A percentile compares a stretch with the other conserved stretches of the same genome.
Evolutionary conservation across 2,797 vertebrate species (phyloP).

Genomic region (Alectoris magna): DNA sequence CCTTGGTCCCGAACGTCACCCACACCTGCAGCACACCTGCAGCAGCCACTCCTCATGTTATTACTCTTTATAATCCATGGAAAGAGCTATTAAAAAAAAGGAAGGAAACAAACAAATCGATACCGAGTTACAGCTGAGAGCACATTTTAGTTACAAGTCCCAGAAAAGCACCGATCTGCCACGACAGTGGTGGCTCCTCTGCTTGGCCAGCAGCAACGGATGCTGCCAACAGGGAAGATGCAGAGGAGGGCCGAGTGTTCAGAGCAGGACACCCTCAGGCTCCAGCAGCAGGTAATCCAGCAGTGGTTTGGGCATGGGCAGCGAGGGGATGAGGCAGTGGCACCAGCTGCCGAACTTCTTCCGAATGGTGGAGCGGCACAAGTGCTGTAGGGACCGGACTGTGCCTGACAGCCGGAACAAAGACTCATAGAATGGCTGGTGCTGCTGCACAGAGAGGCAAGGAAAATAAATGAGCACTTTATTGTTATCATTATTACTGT

Average conservation of each 20-base stretch:
- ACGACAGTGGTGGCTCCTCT: accelerated
- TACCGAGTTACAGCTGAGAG: background rate
- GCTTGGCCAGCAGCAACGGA: background rate
- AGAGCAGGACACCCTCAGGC: constrained; percentile 67
- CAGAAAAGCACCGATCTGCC: background rate
- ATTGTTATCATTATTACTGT: accelerated
- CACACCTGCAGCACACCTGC: background rate
- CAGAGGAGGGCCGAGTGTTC: background rate
- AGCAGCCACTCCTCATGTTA: background rate
- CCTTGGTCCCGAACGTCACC: background rate
- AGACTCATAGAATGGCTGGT: constrained; percentile 78
- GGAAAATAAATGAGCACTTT: background rate
- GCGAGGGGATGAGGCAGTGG: constrained; percentile 63
- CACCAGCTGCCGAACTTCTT: constrained; percentile 67
- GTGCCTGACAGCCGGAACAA: constrained; percentile 66
- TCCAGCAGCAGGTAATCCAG: constrained; percentile 79
- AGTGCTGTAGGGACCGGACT: constrained; percentile 76
- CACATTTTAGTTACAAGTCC: background rate
- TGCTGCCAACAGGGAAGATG: accelerated
- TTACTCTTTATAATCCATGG: background rate
- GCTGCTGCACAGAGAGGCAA: constrained; percentile 64
- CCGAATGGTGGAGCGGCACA: constrained; percentile 74
- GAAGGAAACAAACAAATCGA: background rate
- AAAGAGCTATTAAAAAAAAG: background rate
- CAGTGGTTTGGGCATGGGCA: constrained; percentile 77